phyloP scores from a whole-genome alignment of 23 tunicate genomes.

The Trididemnum clinides region DNA sequence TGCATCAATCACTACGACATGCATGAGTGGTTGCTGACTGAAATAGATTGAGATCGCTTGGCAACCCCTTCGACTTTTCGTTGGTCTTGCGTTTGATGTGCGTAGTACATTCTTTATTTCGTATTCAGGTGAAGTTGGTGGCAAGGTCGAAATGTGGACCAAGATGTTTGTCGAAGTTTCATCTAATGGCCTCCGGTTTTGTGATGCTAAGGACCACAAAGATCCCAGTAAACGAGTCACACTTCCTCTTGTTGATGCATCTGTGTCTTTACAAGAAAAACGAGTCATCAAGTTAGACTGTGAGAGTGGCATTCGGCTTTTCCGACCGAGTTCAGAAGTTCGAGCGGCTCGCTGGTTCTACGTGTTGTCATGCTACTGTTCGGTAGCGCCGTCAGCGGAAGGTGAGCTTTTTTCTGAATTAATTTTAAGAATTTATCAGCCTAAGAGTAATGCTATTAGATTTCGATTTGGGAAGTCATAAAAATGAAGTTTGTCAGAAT shows the following conservation, averaged over 20 bases:
- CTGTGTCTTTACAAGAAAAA: conserved; percentile 23
- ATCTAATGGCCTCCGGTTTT: neutral
- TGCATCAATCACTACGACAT: too few species aligned
- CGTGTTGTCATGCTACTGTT: conserved; percentile 20
- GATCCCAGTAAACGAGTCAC: conserved; percentile 12
- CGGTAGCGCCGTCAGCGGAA: conserved; percentile 42
- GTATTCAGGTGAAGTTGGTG: neutral
- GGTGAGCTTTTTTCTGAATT: too few species aligned
- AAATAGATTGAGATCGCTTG: too few species aligned
- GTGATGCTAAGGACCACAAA: neutral
- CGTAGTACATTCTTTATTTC: too few species aligned
- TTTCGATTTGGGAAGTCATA: too few species aligned
- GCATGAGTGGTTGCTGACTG: too few species aligned
- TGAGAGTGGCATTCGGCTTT: conserved; percentile 10
- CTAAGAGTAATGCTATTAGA: too few species aligned
- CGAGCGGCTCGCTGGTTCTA: conserved; percentile 30
- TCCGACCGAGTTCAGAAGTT: conserved; percentile 13
- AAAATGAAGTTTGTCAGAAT: too few species aligned
- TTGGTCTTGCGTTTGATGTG: too few species aligned
- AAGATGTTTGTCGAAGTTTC: conserved; percentile 34
- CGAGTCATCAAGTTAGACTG: conserved; percentile 4
- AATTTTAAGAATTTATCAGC: too few species aligned
- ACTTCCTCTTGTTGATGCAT: neutral
- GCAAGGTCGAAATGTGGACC: conserved; percentile 8
- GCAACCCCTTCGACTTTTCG: too few species aligned